Evolutionary conservation across 2,888 invertebrate genomes (phyloP).

Genomic region (Eumacrocentrus americanus): DNA sequence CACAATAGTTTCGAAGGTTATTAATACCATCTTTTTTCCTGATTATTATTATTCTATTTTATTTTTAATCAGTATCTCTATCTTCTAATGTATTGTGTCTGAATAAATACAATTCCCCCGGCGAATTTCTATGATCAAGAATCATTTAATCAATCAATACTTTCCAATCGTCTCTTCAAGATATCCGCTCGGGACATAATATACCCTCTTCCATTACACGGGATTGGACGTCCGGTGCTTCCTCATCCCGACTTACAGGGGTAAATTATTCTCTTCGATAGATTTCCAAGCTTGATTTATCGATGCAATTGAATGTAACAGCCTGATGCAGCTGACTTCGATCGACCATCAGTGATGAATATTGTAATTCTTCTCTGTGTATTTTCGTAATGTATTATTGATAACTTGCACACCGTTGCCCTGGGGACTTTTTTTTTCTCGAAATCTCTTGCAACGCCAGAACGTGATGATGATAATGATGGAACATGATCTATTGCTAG

Average conservation of each 20-base stretch:
- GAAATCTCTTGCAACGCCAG: background rate
- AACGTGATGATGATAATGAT: background rate
- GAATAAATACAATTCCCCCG: background rate
- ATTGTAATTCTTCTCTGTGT: slow-evolving; percentile 48
- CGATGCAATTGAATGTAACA: slow-evolving; percentile 44
- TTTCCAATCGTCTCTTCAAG: slow-evolving; percentile 17
- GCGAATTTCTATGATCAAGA: slow-evolving; percentile 21
- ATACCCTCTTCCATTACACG: slow-evolving; percentile 39
- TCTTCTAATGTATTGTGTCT: slow-evolving; percentile 1
- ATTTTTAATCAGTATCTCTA: background rate
- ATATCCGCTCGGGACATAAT: slow-evolving; percentile 27
- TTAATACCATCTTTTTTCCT: too few relatives aligned
- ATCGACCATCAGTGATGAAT: slow-evolving; percentile 47
- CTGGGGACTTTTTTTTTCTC: background rate
- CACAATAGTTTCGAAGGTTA: too few relatives aligned
- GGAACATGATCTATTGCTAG: slow-evolving; percentile 22
- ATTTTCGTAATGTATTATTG: slow-evolving; percentile 35
- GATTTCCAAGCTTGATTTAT: slow-evolving; percentile 54
- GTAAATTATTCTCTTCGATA: slow-evolving; percentile 46
- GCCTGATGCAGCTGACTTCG: slow-evolving; percentile 28
- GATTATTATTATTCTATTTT: background rate
- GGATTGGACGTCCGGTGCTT: slow-evolving; percentile 37
- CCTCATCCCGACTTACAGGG: slow-evolving; percentile 31
- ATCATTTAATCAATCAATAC: slow-evolving; percentile 23
- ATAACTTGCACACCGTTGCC: too few relatives aligned